Base-by-base conservation (phyloP, 2,113 vertebrate genomes). In the Chamaetylas fuelleborni region DNA sequence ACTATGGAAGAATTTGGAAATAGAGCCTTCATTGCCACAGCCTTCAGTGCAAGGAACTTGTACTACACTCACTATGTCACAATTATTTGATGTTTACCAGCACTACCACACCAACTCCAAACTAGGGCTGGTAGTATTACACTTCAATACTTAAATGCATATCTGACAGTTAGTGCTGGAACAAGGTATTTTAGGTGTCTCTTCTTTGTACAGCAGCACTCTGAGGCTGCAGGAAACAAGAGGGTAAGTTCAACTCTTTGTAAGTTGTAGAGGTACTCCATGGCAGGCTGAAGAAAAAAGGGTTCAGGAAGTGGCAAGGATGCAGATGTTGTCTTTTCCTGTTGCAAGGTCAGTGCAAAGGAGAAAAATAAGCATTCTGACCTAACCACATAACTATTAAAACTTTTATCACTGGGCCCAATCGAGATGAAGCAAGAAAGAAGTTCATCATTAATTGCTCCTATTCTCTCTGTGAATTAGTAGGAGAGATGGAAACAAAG, bases 321-420 rank as follows among this genome's bases (percentile, higher is more conserved):
- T 15, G n/a, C 14, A 88, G 18, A 65, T 33, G 23, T 13, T 14
- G 19, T 12, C 15, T 91, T 82, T 88, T 77, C n/a, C 40, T 61
- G 12, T n/a, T 54, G 26, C 50, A 66, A 88, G 22, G 18, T 70
- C 34, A 58, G 47, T 7, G 12, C n/a, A 66, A 80, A 83, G 9
- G 33, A 91, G 28, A 82, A 82, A 88, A 94, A 77, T 6, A 71
- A 69, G 33, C 1, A 1, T 23, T 64, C 9, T 2, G 42, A 85
- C 25, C 23, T 40, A 34, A 69, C 5, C 15, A 72, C 0, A 0
- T 6, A 79, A 65, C 25, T 4, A 3, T 36, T 47, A 11, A 8
- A n/a, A 15, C 23, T 65, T 70, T 64, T 38, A 80, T 61, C 19
- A 53, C 0, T 3, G 3, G 23, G 20, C 26, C 25, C 11, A 58